Evolutionary conservation across 1,140 invertebrate species (phyloP).

Genomic region (Lepidostoma basale): DNA sequence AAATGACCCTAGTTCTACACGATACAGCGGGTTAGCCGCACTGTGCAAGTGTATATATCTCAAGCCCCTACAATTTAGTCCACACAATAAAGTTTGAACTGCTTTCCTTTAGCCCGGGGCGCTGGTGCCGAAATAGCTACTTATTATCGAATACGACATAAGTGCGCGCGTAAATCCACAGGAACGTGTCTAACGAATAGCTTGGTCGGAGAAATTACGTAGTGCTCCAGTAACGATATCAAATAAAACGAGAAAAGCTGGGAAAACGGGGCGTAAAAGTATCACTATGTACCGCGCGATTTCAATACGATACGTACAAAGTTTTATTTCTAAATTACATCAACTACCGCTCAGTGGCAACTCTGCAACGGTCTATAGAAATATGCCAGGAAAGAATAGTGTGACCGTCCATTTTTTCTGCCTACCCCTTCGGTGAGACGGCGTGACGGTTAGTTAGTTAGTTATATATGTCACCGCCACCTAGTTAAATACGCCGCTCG

Average conservation of each 20-base stretch:
- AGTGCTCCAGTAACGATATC: constrained; percentile 1
- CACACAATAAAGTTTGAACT: constrained; percentile 33
- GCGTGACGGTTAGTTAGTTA: too few relatives aligned
- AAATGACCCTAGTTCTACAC: neutral
- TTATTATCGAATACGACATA: constrained; percentile 33
- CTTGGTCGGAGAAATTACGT: constrained; percentile 16
- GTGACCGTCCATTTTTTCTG: too few relatives aligned
- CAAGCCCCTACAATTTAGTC: constrained; percentile 16
- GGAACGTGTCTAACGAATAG: constrained; percentile 21
- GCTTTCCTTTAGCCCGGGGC: constrained; percentile 6
- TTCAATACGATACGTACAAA: neutral
- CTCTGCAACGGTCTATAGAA: too few relatives aligned
- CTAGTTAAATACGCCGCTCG: too few relatives aligned
- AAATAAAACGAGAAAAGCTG: constrained; percentile 11
- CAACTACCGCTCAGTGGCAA: too few relatives aligned
- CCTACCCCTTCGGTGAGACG: too few relatives aligned
- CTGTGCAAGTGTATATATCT: neutral
- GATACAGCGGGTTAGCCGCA: neutral
- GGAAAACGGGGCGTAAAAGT: neutral
- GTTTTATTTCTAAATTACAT: too few relatives aligned
- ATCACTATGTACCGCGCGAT: neutral
- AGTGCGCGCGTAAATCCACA: constrained; percentile 19
- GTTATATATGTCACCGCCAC: too few relatives aligned
- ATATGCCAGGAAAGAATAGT: too few relatives aligned
- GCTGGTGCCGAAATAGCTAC: constrained; percentile 19